These are phyloP conservation scores for Oncorhynchus kisutch DNA, from an alignment of 2,113 vertebrate genomes.

Conservation along the genomic window DNA sequence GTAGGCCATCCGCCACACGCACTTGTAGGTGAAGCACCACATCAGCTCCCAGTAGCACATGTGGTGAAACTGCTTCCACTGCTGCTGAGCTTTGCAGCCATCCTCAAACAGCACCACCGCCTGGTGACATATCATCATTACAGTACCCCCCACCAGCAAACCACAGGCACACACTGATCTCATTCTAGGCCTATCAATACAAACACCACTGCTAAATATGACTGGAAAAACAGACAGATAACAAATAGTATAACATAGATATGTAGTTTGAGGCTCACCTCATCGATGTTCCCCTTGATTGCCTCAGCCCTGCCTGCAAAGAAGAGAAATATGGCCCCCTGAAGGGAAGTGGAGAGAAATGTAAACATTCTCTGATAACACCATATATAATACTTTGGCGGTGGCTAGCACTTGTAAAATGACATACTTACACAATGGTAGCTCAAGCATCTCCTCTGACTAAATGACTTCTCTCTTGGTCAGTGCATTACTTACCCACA, in stretches of 20 bases:
- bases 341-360: conserved; percentile 2
- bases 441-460: background rate
- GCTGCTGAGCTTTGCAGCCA: conserved; percentile 79
- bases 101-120: conserved; percentile 79
- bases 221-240: background rate
- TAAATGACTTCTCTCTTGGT: background rate
- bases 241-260: background rate
- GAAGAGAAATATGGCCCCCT: conserved; percentile 84
- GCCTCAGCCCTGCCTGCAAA: conserved; percentile 81
- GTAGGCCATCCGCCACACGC: conserved; percentile 79
- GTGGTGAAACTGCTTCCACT: conserved; percentile 84
- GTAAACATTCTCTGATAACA: conserved; percentile 1
- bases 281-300: conserved; percentile 82
- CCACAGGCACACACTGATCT: background rate
- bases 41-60: conserved; percentile 88
- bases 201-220: too few relatives aligned
- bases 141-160: background rate
- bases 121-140: conserved; percentile 44
- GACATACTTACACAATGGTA: background rate
- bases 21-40: conserved; percentile 83
- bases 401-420: background rate
- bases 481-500: background rate
- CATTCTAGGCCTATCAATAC: background rate
- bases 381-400: background rate
- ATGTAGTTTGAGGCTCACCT: conserved; percentile 57